phyloP scores from a whole-genome alignment of 2,888 invertebrate genomes.

The Hyposoter didymator region DNA sequence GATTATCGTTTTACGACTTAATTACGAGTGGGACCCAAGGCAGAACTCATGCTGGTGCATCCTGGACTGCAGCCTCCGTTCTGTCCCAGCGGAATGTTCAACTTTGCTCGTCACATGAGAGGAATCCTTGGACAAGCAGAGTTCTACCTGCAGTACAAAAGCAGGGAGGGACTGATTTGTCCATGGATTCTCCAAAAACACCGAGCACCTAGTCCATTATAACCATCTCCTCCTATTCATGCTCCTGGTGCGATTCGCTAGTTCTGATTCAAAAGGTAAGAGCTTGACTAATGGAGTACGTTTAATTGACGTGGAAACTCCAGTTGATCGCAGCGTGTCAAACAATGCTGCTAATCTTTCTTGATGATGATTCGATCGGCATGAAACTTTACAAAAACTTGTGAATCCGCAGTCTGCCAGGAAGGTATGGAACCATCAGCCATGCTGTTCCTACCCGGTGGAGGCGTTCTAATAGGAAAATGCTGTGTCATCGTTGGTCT shows the following conservation, averaged over 20 bases:
- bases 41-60: slow-evolving; percentile 26
- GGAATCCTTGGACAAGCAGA: background rate
- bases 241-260: background rate
- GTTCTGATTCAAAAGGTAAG: background rate
- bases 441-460: background rate
- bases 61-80: slow-evolving; percentile 24
- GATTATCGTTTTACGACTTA: slow-evolving; percentile 63
- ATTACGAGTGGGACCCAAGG: slow-evolving; percentile 45
- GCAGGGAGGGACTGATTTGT: background rate
- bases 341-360: background rate
- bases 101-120: background rate
- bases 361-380: background rate
- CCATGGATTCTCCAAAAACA: background rate
- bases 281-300: background rate
- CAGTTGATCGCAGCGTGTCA: background rate
- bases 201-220: background rate
- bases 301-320: background rate
- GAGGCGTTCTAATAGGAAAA: background rate
- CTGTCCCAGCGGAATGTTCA: background rate
- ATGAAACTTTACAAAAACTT: background rate
- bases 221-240: background rate
- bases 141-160: slow-evolving; percentile 7
- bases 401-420: background rate
- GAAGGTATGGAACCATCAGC: background rate
- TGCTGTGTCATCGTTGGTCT: slow-evolving; percentile 14